A percentile compares a stretch with the other conserved stretches of the same genome.
Evolutionary conservation across 2,113 vertebrate genomes (phyloP).

Genomic region (Oxygymnocypris stewartii): DNA sequence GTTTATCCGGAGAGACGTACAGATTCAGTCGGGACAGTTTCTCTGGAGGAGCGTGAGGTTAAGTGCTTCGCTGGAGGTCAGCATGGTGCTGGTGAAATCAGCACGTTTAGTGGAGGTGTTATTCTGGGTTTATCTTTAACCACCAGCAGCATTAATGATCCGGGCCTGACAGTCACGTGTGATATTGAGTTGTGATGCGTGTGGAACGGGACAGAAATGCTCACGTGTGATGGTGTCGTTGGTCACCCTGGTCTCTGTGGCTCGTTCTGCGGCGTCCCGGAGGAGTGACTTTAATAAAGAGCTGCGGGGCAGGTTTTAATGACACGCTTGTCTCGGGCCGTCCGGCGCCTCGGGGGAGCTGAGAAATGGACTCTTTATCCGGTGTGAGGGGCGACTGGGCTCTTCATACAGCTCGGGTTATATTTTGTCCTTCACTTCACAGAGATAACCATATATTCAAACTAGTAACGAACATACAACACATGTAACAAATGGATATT

Average conservation of each 20-base stretch:
- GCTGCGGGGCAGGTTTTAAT: conserved; percentile 77
- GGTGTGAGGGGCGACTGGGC: neutral
- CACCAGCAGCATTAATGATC: neutral
- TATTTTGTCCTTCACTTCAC: conserved; percentile 30
- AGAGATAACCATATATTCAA: neutral
- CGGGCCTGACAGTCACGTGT: neutral
- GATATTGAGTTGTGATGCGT: neutral
- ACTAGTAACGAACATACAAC: no score
- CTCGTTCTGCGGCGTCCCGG: conserved; percentile 82
- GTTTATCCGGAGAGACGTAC: neutral
- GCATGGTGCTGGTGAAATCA: neutral
- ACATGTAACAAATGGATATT: no score
- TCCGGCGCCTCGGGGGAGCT: conserved; percentile 70
- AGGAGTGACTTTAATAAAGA: conserved; percentile 94
- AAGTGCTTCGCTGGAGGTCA: neutral
- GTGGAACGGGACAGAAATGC: neutral
- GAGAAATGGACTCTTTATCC: conserved; percentile 59
- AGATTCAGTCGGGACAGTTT: neutral
- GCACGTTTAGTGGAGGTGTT: neutral
- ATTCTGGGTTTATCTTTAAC: neutral
- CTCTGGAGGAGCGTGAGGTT: neutral
- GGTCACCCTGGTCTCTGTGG: conserved; percentile 64
- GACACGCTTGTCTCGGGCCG: conserved; percentile 78
- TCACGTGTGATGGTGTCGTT: neutral
- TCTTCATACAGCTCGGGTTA: conserved; percentile 22